Evolutionary conservation across 1,140 invertebrate species (phyloP).

Genomic region (Hormaphis cornu): DNA sequence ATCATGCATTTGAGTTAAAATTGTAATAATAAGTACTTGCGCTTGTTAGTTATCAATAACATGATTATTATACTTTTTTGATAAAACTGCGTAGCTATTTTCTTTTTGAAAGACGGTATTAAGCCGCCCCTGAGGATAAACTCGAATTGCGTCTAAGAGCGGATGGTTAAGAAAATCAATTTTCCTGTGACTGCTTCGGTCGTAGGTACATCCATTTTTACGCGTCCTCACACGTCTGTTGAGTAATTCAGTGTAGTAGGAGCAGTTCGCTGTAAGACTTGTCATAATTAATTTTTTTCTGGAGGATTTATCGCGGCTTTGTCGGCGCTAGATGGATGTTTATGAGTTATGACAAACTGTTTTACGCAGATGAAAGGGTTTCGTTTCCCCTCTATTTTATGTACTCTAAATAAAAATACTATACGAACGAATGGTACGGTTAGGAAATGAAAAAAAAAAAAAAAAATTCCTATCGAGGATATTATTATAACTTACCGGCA

Average conservation of each 20-base stretch:
- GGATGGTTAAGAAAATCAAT: background rate
- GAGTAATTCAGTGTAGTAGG: constrained; percentile 20
- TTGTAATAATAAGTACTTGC: too few species aligned
- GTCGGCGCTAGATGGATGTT: constrained; percentile 11
- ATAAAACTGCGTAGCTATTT: too few species aligned
- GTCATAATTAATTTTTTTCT: constrained; percentile 20
- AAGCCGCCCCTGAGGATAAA: too few species aligned
- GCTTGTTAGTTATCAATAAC: too few species aligned
- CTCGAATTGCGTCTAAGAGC: too few species aligned
- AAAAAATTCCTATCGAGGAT: constrained; percentile 27
- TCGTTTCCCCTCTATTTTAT: constrained; percentile 1
- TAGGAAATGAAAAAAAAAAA: constrained; percentile 13
- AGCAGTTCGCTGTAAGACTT: background rate
- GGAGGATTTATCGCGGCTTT: constrained; percentile 23
- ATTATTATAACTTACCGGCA: constrained; percentile 23
- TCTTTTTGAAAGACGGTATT: too few species aligned
- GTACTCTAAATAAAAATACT: constrained; percentile 25
- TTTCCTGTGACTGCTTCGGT: background rate
- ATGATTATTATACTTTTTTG: too few species aligned
- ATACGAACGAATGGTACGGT: background rate
- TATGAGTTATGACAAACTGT: constrained; percentile 30
- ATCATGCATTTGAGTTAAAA: too few species aligned
- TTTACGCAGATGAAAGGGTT: constrained; percentile 30
- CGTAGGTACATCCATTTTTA: background rate
- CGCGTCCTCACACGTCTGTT: background rate